phyloP scores from a whole-genome alignment of 1,140 invertebrate genomes.

The Brachionus rubens region DNA sequence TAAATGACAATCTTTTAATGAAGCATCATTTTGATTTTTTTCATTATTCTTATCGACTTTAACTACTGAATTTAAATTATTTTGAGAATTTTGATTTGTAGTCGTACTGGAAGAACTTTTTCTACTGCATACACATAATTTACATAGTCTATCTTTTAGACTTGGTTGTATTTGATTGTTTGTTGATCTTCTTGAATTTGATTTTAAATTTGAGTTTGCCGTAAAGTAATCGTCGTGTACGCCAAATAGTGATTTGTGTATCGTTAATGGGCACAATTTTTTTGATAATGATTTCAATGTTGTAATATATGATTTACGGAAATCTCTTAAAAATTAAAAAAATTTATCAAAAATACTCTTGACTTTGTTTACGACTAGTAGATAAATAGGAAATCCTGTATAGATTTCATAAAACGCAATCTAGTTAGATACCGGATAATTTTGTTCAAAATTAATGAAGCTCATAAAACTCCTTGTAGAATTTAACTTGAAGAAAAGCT shows the following conservation, averaged over 20 bases:
- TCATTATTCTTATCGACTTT: background rate
- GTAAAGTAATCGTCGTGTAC: background rate
- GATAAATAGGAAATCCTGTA: no score
- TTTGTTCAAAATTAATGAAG: no score
- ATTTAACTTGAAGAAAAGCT: no score
- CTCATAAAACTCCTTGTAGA: no score
- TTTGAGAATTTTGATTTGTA: background rate
- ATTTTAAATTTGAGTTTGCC: background rate
- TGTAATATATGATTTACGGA: conserved; percentile 34
- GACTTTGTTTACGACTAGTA: background rate
- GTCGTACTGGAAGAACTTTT: no score
- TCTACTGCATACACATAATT: no score
- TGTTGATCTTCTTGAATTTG: background rate
- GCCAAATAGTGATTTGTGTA: conserved; percentile 11
- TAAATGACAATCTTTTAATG: conserved; percentile 12
- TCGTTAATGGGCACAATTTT: background rate
- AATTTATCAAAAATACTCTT: background rate
- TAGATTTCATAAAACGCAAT: no score
- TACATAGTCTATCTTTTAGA: background rate
- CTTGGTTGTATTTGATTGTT: background rate
- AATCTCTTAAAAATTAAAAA: conserved; percentile 20
- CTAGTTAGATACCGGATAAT: no score
- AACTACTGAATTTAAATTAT: background rate
- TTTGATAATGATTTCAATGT: conserved; percentile 9
- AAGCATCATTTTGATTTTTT: background rate